Percentiles rank a stretch among this genome's conserved stretches.
These are phyloP conservation scores for Drosophila histrio DNA, from an alignment of 2,888 invertebrate species.

Conservation along the genomic window DNA sequence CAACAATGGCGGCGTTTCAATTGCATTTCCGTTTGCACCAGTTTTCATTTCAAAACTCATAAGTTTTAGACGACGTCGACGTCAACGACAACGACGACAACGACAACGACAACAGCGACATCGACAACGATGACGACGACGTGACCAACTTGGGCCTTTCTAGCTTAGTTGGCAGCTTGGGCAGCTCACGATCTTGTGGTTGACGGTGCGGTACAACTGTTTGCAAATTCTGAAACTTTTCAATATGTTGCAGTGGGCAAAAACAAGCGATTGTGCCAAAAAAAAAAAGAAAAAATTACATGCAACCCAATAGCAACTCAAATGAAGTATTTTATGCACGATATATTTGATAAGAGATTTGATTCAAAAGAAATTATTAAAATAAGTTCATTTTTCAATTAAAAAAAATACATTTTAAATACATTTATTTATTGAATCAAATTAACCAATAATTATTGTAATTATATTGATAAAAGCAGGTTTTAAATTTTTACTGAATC, in stretches of 20 bases:
- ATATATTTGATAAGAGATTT: too few species aligned
- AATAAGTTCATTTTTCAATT: too few species aligned
- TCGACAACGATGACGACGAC: slow-evolving; percentile 33
- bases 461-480: too few species aligned
- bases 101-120: slow-evolving; percentile 35
- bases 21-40: slow-evolving; percentile 83
- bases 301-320: too few species aligned
- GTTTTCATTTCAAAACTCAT: slow-evolving; percentile 80
- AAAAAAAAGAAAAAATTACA: too few species aligned
- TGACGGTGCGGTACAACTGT: slow-evolving; percentile 73
- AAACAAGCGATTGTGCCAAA: slow-evolving; percentile 15
- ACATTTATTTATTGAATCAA: too few species aligned
- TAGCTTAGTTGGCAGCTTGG: slow-evolving; percentile 53
- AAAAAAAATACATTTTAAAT: too few species aligned
- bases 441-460: too few species aligned
- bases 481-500: too few species aligned
- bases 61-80: slow-evolving; percentile 72
- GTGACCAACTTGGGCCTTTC: slow-evolving; percentile 68
- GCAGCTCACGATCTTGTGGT: slow-evolving; percentile 63
- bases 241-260: slow-evolving; percentile 66
- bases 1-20: slow-evolving; percentile 77
- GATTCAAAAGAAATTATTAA: too few species aligned
- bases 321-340: too few species aligned
- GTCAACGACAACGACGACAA: slow-evolving; percentile 28
- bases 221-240: slow-evolving; percentile 78